Percentiles rank a stretch among this genome's conserved stretches.
Conservation (phyloP, 2,888 invertebrate species). For the Frankliniella fusca region DNA sequence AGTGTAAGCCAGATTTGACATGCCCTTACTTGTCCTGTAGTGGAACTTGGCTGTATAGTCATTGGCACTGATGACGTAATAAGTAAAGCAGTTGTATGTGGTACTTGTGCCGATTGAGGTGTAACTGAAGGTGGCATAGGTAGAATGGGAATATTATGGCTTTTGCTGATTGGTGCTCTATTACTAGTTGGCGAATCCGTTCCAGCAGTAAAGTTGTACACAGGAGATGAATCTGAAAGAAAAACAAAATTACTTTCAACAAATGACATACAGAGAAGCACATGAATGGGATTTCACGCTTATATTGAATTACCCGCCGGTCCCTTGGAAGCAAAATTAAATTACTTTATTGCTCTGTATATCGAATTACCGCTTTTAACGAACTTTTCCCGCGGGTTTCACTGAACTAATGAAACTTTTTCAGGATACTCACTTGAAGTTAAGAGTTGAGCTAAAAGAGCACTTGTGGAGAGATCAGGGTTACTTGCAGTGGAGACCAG, state of each 20-base stretch:
- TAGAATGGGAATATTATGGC: constrained; percentile 35
- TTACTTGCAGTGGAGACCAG: constrained; percentile 35
- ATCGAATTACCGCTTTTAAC: no score
- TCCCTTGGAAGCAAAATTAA: no score
- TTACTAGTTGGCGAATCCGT: constrained; percentile 16
- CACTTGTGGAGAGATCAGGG: constrained; percentile 50
- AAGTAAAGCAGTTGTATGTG: constrained; percentile 46
- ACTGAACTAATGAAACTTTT: neutral
- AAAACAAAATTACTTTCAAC: no score
- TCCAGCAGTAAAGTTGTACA: constrained; percentile 36
- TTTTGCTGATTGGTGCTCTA: constrained; percentile 6
- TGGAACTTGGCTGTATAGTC: constrained; percentile 32
- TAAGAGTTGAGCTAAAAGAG: constrained; percentile 77
- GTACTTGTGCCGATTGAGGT: constrained; percentile 37
- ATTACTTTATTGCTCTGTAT: no score
- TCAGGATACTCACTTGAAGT: constrained; percentile 58
- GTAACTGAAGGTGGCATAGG: constrained; percentile 34
- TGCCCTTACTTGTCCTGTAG: constrained; percentile 34
- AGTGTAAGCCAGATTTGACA: neutral
- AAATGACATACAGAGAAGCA: no score
- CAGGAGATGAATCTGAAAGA: constrained; percentile 28
- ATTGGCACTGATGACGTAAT: constrained; percentile 50
- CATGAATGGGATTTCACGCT: no score
- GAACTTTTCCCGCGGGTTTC: no score
- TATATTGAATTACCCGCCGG: no score